Conservation (phyloP, 2,113 vertebrate genomes). For the Eublepharis macularius region DNA sequence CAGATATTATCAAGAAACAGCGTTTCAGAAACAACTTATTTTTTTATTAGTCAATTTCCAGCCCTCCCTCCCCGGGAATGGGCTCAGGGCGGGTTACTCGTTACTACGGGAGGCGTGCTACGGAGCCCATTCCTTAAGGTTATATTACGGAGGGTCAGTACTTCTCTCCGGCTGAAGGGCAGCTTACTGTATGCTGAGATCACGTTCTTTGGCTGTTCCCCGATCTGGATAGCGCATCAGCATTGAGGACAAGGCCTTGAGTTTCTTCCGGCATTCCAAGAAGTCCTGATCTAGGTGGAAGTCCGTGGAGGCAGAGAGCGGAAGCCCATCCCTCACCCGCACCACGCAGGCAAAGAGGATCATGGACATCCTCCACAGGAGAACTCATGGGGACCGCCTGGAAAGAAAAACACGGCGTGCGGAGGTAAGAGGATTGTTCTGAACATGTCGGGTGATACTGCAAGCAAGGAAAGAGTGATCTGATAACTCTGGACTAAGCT, state of each 20-base stretch:
- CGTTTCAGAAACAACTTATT: too few relatives aligned
- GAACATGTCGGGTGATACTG: too few relatives aligned
- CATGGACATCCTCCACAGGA: constrained; percentile 87
- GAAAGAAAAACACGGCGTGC: neutral
- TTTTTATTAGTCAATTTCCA: too few relatives aligned
- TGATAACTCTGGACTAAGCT: too few relatives aligned
- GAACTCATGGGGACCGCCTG: constrained; percentile 82
- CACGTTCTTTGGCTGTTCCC: constrained; percentile 79
- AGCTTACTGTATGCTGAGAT: constrained; percentile 88
- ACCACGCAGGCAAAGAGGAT: constrained; percentile 95
- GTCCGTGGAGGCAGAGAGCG: constrained; percentile 96
- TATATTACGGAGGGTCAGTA: accelerated
- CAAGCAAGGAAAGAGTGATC: too few relatives aligned
- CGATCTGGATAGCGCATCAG: constrained; percentile 80
- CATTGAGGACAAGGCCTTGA: constrained; percentile 81
- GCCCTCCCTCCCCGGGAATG: too few relatives aligned
- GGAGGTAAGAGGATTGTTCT: too few relatives aligned
- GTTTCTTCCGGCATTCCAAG: constrained; percentile 86
- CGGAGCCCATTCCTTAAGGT: neutral
- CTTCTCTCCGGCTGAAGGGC: too few relatives aligned
- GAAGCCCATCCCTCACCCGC: constrained; percentile 92
- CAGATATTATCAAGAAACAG: neutral
- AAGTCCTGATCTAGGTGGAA: constrained; percentile 88
- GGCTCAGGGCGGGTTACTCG: too few relatives aligned
- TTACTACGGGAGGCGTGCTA: neutral